Evolutionary conservation across 2,113 vertebrate species (phyloP).

Genomic region (Falcunculus frontatus): DNA sequence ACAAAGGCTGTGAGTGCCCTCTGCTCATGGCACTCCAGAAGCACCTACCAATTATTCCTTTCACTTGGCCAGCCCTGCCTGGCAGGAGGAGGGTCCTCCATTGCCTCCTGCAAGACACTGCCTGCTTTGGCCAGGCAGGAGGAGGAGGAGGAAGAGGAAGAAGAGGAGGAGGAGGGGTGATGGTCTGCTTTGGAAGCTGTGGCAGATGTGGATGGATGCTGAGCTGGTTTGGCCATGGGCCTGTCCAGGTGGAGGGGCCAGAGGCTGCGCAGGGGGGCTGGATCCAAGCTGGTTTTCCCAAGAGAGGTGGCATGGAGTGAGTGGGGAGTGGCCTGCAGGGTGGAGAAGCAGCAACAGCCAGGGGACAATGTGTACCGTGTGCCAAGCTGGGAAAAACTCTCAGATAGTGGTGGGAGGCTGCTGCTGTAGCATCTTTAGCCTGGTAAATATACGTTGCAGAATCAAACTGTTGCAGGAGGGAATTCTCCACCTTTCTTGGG

Average conservation of each 20-base stretch:
- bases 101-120: neutral
- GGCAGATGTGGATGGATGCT: neutral
- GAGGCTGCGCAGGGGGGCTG: neutral
- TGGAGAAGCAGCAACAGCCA: neutral
- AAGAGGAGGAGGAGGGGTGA: neutral
- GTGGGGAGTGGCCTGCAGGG: neutral
- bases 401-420: fast-evolving
- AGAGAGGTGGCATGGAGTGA: fast-evolving
- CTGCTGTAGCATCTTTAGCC: neutral
- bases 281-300: neutral
- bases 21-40: neutral
- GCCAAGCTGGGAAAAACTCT: neutral
- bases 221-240: neutral
- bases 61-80: neutral
- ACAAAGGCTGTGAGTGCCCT: conserved; percentile 27
- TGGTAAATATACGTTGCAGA: neutral
- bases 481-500: neutral
- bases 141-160: neutral
- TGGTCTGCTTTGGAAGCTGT: fast-evolving
- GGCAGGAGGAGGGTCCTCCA: neutral
- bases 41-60: conserved; percentile 34
- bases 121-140: neutral
- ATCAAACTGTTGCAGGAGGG: neutral
- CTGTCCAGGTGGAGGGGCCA: neutral
- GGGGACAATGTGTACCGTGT: fast-evolving